Evolutionary conservation across 2,113 vertebrate species (phyloP).

Genomic region (Oophaga pumilio): DNA sequence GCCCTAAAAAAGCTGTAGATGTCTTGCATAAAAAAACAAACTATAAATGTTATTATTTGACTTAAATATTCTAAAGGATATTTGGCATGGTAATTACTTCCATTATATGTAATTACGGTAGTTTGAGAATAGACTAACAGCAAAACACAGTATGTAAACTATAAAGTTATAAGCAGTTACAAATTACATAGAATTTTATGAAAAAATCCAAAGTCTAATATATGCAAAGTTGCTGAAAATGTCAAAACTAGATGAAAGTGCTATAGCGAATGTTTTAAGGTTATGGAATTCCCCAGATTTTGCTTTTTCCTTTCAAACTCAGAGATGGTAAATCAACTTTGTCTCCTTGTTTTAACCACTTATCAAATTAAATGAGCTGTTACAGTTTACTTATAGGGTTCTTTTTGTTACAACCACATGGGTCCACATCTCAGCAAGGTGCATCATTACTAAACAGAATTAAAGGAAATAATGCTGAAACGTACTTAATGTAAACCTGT

Average conservation of each 20-base stretch:
- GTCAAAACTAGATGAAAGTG: background rate
- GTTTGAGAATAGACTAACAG: background rate
- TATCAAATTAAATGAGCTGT: background rate
- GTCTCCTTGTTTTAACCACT: background rate
- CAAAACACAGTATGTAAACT: background rate
- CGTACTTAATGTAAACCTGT: too few relatives aligned
- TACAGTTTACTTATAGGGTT: background rate
- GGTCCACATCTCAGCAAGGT: background rate
- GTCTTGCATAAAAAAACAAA: too few relatives aligned
- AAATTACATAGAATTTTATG: background rate
- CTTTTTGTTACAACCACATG: background rate
- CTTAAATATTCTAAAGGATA: too few relatives aligned
- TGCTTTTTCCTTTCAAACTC: background rate
- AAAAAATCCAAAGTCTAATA: background rate
- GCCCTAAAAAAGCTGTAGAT: too few relatives aligned
- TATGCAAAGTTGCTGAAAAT: background rate
- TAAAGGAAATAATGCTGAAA: too few relatives aligned
- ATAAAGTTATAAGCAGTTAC: background rate
- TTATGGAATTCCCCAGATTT: conserved; percentile 8
- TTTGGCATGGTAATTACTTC: background rate
- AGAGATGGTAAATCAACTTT: background rate
- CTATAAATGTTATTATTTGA: too few relatives aligned
- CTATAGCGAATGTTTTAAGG: background rate
- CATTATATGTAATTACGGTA: background rate
- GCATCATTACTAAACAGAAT: background rate